Evolutionary conservation across 2,113 vertebrate species (phyloP).

Genomic region (Seriola aureovittata): DNA sequence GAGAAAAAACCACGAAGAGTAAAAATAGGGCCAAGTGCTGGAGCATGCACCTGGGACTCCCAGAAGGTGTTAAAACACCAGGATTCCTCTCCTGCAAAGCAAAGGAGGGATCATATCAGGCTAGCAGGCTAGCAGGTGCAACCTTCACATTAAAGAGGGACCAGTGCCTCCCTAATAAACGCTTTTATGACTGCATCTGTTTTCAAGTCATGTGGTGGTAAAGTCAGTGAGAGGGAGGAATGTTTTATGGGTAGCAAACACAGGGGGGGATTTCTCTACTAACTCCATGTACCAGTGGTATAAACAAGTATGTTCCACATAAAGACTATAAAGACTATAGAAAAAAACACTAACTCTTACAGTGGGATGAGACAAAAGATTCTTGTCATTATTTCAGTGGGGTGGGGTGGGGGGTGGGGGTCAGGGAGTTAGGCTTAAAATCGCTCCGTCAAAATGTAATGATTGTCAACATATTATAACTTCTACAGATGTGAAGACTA

Average conservation of each 20-base stretch:
- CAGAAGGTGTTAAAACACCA: constrained; percentile 80
- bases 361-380: neutral
- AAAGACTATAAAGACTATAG: constrained; percentile 3
- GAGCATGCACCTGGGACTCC: constrained; percentile 70
- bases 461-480: too few species aligned
- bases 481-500: too few species aligned
- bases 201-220: constrained; percentile 49
- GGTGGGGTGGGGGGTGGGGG: too few species aligned
- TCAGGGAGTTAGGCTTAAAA: too few species aligned
- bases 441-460: too few species aligned
- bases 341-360: neutral
- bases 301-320: constrained; percentile 21
- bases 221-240: constrained; percentile 49
- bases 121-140: constrained; percentile 78
- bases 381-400: neutral
- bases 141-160: constrained; percentile 71
- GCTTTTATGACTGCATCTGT: constrained; percentile 69
- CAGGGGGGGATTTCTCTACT: constrained; percentile 12
- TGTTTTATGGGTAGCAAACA: constrained; percentile 41
- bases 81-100: constrained; percentile 67
- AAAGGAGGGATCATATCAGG: constrained; percentile 41
- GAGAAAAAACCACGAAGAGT: neutral
- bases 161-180: constrained; percentile 62
- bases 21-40: neutral
- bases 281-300: constrained; percentile 25